Evolutionary conservation across 2,888 invertebrate species (phyloP), one percentile per base, ranked within the genome.

Genomic region (Drosophila pegasa): DNA sequence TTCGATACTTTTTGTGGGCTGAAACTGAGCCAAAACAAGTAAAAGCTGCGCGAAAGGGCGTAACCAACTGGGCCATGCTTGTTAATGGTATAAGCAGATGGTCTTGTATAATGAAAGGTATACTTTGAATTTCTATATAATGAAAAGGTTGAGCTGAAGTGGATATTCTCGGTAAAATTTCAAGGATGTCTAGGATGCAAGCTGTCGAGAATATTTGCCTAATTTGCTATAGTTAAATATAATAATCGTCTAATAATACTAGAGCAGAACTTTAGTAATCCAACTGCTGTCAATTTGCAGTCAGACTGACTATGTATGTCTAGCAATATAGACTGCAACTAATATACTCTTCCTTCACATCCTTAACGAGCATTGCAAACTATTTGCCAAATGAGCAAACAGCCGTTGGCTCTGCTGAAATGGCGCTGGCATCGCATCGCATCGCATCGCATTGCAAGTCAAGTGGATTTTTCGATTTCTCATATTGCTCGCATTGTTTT

Each of bases 381-480:
- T 71, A 74, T 77, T 77, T 74, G 55, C 55, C 56, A 71, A 78
- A 74, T 70, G 61, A 71, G 48, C 66, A 62, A 78, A 67, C 35
- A 56, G 67, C 75, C 61, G 14, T 14, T 20, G 33, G 64, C 18
- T 20, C 50, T 43, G 16, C 31, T 16, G 9, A 41, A 63, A 62
- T 41, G 27, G 37, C 43, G 45, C 25, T 43, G 18, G 25, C 22
- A 50, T 56, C 29, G 37, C 38, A 29, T n/a, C 35, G 12, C 25
- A n/a, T n/a, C n/a, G 25, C 22, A 50, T 56, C 29, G 37, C 38
- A 29, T n/a, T 29, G 12, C 25, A 16, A 38, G 12, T 33, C 31
- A 45, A 47, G 37, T 64, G 35, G 48, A 40, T n/a, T 43, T 56
- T 18, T 62, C 51, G 22, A 45, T 37, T 20, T 31, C 47, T 47